A percentile compares a stretch with the other conserved stretches of the same genome.
These are phyloP conservation scores for Chionoecetes opilio DNA, from an alignment of 1,140 invertebrate species.

Conservation along the genomic window DNA sequence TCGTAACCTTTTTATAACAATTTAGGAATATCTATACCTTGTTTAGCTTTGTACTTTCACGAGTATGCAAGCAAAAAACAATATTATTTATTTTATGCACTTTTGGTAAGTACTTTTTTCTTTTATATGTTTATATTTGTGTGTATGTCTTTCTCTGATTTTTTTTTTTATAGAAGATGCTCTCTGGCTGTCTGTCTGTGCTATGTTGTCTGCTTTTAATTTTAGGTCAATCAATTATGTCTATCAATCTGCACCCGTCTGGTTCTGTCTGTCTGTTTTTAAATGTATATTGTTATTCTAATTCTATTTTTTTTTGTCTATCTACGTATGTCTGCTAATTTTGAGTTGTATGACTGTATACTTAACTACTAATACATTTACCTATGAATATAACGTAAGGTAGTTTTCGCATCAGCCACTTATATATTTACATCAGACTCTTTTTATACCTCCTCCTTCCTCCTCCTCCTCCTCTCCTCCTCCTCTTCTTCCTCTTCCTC, in stretches of 20 bases:
- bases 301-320: neutral
- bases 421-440: no score
- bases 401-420: no score
- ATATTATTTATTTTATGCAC: neutral
- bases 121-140: neutral
- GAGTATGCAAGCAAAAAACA: no score
- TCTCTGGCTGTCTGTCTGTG: neutral
- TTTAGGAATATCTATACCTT: no score
- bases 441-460: no score
- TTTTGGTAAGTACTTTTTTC: neutral
- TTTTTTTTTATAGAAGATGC: neutral
- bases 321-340: conserved; percentile 24
- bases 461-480: no score
- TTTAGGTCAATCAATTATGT: neutral
- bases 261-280: conserved; percentile 39
- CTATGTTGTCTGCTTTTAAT: neutral
- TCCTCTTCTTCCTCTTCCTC: no score
- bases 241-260: conserved; percentile 31
- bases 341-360: conserved; percentile 35
- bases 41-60: no score
- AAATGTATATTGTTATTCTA: conserved; percentile 31
- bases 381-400: conserved; percentile 49
- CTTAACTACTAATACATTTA: conserved; percentile 39
- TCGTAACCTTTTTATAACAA: neutral
- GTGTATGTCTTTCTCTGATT: neutral